Evolutionary conservation across 2,113 vertebrate genomes (phyloP), one percentile per base, ranked within the genome.

Genomic region (Daboia siamensis): DNA sequence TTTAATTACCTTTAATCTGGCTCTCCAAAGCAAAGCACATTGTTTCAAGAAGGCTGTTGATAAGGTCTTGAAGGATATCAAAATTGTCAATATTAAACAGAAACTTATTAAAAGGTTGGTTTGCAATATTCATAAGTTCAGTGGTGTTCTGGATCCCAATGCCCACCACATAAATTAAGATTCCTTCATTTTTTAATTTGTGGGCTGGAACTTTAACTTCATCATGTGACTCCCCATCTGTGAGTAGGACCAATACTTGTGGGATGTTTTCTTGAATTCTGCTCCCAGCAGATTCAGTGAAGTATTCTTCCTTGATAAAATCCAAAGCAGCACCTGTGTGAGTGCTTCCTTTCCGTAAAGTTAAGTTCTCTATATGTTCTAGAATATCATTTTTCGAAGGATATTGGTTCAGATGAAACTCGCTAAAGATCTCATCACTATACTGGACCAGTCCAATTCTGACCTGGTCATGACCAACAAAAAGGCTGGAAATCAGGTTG

Each of bases 171-270:
- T 97, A 98, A 54, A 98, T 93, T 2, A 98, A 96, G 46, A 98
- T 97, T 0, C 97, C 98, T 0, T 95, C 92, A 56, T 93, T 17
- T 90, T 97, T 97, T 69, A 99, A 95, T 0, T 52, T 51, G 33
- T 91, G 94, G 0, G 98, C 98, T 0, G 97, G 96, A 3, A 4
- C 52, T 0, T 87, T n/a, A 8, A 98, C 97, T 0, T 98, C 94
- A 87, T 98, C 98, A 0, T 29, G 44, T 0, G 98, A 98, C 4
- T 97, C 97, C 0, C 98, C 98, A 1, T 98, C 97, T 0, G 98
- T 98, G 94, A 99, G 95, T 61, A 99, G 92, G 91, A 98, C 97
- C 3, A 96, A 96, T 74, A 98, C 94, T 95, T 99, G 98, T 26
- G 98, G 98, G 29, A 98, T 96, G 0, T 94, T 94, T 24, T 96